phyloP scores from a whole-genome alignment of 2,113 vertebrate species.

The Hydropotes inermis region DNA sequence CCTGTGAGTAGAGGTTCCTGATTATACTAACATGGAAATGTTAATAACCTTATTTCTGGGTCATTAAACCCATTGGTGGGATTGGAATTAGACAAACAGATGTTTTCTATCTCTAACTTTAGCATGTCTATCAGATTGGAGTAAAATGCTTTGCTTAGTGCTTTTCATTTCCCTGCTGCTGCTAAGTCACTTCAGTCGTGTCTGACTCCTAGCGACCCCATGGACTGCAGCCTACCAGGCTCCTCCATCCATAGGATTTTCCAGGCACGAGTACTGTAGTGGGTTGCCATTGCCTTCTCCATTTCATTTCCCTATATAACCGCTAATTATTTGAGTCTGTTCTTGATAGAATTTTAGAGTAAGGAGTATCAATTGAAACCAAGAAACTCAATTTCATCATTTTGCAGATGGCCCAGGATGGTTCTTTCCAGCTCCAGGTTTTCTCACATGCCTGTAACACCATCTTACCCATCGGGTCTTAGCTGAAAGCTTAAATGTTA shows the following conservation, averaged over 20 bases:
- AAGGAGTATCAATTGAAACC: neutral
- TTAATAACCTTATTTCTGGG: conserved; percentile 43
- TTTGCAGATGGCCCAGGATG: neutral
- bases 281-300: no score
- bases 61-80: neutral
- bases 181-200: no score
- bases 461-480: neutral
- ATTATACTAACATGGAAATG: neutral
- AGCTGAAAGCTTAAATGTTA: neutral
- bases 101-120: neutral
- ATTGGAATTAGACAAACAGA: conserved; percentile 40
- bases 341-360: conserved; percentile 21
- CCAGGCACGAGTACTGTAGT: no score
- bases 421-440: neutral
- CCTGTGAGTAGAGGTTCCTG: neutral
- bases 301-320: neutral
- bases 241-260: no score
- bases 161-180: neutral
- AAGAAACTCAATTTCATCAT: neutral
- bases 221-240: no score
- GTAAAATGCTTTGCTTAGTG: conserved; percentile 9
- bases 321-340: neutral
- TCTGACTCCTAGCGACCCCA: no score
- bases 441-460: neutral
- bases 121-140: neutral